These are phyloP conservation scores for Neuroscelio doddi DNA, from an alignment of 2,888 invertebrate genomes.

Conservation along the genomic window DNA sequence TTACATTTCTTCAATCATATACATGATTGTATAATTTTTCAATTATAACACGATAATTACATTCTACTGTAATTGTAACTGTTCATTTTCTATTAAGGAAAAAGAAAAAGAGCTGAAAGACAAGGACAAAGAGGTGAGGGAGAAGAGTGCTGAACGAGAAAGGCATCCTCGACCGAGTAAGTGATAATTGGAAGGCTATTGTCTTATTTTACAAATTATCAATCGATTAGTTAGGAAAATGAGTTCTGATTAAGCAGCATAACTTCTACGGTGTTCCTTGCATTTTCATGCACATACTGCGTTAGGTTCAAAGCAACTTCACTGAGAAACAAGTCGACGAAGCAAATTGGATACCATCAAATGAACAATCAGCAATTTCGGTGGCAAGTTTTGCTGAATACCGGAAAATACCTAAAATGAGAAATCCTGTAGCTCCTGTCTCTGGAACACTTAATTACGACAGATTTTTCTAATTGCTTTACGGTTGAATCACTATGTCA, in stretches of 20 bases:
- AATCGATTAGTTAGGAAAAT: slow-evolving; percentile 26
- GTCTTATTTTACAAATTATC: slow-evolving; percentile 19
- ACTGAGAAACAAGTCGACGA: slow-evolving; percentile 2
- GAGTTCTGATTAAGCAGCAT: slow-evolving; percentile 38
- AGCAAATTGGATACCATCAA: no score
- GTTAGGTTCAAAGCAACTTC: slow-evolving; percentile 46
- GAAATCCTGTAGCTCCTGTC: no score
- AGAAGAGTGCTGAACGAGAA: slow-evolving; percentile 65
- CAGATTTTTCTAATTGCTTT: no score
- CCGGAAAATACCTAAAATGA: no score
- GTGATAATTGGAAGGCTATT: slow-evolving; percentile 50
- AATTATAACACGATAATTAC: no score
- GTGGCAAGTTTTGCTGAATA: no score
- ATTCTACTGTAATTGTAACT: no score
- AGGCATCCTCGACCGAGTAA: slow-evolving; percentile 71
- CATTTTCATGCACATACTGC: slow-evolving; percentile 61
- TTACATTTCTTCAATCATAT: slow-evolving; percentile 2
- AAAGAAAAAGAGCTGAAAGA: slow-evolving; percentile 66
- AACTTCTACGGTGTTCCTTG: slow-evolving; percentile 50
- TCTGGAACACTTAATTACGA: no score
- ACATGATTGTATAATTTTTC: no score
- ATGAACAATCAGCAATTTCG: no score
- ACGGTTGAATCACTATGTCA: no score
- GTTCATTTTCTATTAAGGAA: slow-evolving; percentile 53
- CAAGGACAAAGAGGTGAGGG: slow-evolving; percentile 64